Conservation (phyloP, 2,113 vertebrate species). For the Lepus americanus region DNA sequence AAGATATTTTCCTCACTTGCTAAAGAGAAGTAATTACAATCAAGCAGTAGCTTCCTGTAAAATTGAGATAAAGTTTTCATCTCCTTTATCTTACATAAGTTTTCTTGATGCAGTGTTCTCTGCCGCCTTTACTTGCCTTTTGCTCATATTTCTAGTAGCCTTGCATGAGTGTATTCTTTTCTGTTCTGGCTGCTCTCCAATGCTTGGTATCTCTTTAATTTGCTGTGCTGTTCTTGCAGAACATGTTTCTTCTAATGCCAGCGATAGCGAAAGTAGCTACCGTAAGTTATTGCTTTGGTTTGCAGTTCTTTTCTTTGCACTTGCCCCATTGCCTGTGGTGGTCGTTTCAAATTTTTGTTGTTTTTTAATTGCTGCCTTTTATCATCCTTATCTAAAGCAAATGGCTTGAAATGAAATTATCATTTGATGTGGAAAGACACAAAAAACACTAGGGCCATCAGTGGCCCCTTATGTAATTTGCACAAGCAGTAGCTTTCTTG, state of each 20-base stretch:
- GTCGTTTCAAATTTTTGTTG: slow-evolving; percentile 74
- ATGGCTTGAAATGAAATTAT: slow-evolving; percentile 88
- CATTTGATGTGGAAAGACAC: slow-evolving; percentile 55
- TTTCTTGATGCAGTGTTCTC: slow-evolving; percentile 69
- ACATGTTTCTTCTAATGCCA: slow-evolving; percentile 92
- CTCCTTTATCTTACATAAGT: slow-evolving; percentile 70
- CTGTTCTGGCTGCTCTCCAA: slow-evolving; percentile 84
- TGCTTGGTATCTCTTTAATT: slow-evolving; percentile 91
- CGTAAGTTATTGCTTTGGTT: slow-evolving; percentile 91
- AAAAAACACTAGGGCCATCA: slow-evolving; percentile 40
- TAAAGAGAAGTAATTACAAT: slow-evolving; percentile 17
- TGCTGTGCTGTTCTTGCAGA: slow-evolving; percentile 93
- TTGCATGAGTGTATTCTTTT: slow-evolving; percentile 87
- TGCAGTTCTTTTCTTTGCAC: slow-evolving; percentile 87
- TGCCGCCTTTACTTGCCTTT: slow-evolving; percentile 74
- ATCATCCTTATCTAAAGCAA: slow-evolving; percentile 84
- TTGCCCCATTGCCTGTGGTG: slow-evolving; percentile 75
- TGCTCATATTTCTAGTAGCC: slow-evolving; percentile 77
- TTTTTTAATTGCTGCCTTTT: slow-evolving; percentile 79
- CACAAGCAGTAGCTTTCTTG: neutral
- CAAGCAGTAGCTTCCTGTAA: slow-evolving; percentile 4
- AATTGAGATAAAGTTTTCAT: slow-evolving; percentile 87
- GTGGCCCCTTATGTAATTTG: neutral
- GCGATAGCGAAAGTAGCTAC: slow-evolving; percentile 93
- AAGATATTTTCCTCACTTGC: slow-evolving; percentile 55